phyloP scores from a whole-genome alignment of 1,140 invertebrate species.

The Drosophila mojavensis region DNA sequence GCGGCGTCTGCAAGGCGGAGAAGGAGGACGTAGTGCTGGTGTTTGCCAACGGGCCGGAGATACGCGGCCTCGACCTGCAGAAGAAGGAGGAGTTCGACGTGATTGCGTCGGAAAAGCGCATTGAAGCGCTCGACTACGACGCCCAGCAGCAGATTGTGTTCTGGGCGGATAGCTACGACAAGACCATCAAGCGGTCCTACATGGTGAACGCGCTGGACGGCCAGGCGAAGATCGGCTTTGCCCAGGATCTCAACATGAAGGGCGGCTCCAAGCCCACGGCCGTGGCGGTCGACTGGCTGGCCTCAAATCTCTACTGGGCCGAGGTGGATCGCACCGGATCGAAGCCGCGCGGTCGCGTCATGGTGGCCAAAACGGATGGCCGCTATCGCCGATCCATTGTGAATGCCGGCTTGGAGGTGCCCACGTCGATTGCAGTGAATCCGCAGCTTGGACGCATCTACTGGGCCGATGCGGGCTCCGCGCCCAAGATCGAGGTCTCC shows the following conservation, averaged over 20 bases:
- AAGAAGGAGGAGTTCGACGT: conserved; percentile 90
- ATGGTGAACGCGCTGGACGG: conserved; percentile 92
- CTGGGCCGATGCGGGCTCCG: conserved; percentile 94
- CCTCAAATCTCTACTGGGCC: conserved; percentile 97
- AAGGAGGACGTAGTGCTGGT: conserved; percentile 88
- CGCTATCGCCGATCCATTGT: conserved; percentile 93
- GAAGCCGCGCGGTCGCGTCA: conserved; percentile 90
- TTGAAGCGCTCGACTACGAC: conserved; percentile 95
- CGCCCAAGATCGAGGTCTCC: conserved; percentile 93
- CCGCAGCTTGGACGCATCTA: conserved; percentile 93
- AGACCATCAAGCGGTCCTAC: conserved; percentile 95
- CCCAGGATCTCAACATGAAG: conserved; percentile 94
- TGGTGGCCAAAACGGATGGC: conserved; percentile 95
- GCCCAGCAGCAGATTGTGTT: conserved; percentile 92
- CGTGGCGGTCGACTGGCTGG: conserved; percentile 95
- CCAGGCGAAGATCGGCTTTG: conserved; percentile 91
- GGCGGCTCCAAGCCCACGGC: conserved; percentile 92
- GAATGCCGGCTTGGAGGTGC: conserved; percentile 89
- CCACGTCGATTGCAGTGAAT: conserved; percentile 94
- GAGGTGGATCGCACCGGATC: conserved; percentile 91
- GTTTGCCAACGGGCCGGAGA: conserved; percentile 93
- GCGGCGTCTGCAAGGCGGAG: conserved; percentile 91
- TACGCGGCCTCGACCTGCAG: conserved; percentile 89
- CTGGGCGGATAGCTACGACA: conserved; percentile 96
- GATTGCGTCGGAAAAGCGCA: conserved; percentile 92